Conservation (phyloP, 2,797 vertebrate genomes). For the Acestrorhynchus altus region DNA sequence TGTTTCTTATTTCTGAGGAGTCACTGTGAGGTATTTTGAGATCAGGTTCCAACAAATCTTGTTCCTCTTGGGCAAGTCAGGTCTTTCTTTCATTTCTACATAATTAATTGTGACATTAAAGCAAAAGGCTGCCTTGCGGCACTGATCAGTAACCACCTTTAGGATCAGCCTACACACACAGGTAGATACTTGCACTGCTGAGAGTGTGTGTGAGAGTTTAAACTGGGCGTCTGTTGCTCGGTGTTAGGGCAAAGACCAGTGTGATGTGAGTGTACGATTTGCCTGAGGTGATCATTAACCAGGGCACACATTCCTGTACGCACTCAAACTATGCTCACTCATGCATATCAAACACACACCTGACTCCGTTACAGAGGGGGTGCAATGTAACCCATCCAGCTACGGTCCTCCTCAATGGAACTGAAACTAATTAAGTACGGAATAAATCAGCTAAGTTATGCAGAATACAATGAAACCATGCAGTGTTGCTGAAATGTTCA, state of each 20-base stretch:
- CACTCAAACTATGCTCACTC: conserved; percentile 49
- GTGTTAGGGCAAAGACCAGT: conserved; percentile 5
- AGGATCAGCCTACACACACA: neutral
- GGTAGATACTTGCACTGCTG: conserved; percentile 20
- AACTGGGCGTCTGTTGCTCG: neutral
- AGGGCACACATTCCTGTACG: conserved; percentile 49
- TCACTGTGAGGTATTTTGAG: neutral
- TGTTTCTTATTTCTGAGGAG: neutral
- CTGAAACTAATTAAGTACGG: neutral
- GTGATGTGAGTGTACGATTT: conserved; percentile 11
- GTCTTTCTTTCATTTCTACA: neutral
- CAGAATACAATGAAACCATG: too few relatives aligned
- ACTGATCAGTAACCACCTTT: neutral
- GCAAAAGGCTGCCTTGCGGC: neutral
- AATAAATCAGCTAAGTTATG: too few relatives aligned
- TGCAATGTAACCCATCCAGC: conserved; percentile 2
- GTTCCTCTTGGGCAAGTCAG: neutral
- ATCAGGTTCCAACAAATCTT: conserved; percentile 1
- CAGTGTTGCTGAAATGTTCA: too few relatives aligned
- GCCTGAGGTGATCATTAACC: conserved; percentile 60
- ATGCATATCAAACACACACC: conserved; percentile 36
- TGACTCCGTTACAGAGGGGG: neutral
- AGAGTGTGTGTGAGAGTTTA: neutral
- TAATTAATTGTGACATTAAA: neutral
- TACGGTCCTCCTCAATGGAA: neutral